These are phyloP conservation scores for Stenodema calcarata DNA, from an alignment of 2,888 invertebrate genomes.

Conservation along the genomic window DNA sequence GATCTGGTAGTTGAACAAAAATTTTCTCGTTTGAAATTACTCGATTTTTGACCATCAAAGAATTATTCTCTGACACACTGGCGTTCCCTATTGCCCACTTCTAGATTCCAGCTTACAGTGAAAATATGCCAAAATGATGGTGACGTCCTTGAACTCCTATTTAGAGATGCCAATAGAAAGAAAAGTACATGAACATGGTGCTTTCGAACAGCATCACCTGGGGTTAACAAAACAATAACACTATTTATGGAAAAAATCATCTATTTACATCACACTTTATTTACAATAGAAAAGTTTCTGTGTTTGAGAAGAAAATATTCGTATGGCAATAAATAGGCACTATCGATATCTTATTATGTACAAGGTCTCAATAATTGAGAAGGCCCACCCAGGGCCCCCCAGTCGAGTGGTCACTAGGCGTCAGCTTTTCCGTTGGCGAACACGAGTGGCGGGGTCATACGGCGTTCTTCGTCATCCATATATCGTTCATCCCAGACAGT, in stretches of 20 bases:
- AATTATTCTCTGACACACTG: too few species aligned
- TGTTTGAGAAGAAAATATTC: slow-evolving; percentile 15
- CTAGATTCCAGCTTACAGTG: too few species aligned
- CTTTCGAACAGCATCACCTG: background rate
- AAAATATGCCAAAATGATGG: too few species aligned
- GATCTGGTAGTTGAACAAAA: too few species aligned
- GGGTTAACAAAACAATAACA: background rate
- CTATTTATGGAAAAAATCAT: background rate
- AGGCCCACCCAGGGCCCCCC: background rate
- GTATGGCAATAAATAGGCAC: slow-evolving; percentile 36
- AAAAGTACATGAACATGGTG: too few species aligned
- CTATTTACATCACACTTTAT: slow-evolving; percentile 33
- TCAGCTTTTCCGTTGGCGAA: background rate
- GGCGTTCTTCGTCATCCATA: slow-evolving; percentile 67
- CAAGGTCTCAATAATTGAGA: slow-evolving; percentile 26
- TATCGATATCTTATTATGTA: slow-evolving; percentile 6
- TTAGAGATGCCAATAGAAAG: too few species aligned
- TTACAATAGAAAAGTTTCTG: slow-evolving; percentile 14
- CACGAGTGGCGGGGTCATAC: background rate
- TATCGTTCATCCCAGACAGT: slow-evolving; percentile 76
- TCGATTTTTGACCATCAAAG: too few species aligned
- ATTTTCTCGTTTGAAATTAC: too few species aligned
- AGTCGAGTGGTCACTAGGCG: background rate
- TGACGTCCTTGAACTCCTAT: too few species aligned
- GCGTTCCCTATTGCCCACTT: too few species aligned